phyloP scores from a whole-genome alignment of 2,797 vertebrate genomes.

The Urosaurus nigricauda region DNA sequence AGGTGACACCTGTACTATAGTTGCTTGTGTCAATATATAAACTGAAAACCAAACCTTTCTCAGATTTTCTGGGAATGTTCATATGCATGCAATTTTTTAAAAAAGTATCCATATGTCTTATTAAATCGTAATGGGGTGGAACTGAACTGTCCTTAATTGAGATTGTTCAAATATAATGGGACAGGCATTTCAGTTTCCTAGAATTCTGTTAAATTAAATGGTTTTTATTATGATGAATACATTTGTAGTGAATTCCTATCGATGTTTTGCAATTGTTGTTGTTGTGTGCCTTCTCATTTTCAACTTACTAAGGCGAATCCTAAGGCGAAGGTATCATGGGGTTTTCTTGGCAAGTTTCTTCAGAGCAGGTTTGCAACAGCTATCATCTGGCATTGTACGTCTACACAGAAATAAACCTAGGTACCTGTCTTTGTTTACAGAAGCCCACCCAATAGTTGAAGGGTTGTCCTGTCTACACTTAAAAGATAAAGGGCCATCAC shows the following conservation, averaged over 20 bases:
- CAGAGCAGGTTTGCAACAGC: too few relatives aligned
- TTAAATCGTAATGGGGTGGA: constrained; percentile 25
- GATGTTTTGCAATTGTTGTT: too few relatives aligned
- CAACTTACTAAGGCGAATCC: too few relatives aligned
- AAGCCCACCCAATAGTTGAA: too few relatives aligned
- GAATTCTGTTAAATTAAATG: background rate
- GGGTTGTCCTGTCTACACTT: background rate
- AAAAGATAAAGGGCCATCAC: background rate
- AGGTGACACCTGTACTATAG: background rate
- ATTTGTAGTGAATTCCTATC: too few relatives aligned
- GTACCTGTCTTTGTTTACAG: too few relatives aligned
- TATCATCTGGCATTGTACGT: too few relatives aligned
- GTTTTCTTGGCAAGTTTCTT: too few relatives aligned
- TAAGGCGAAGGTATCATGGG: too few relatives aligned
- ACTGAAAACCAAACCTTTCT: constrained; percentile 26
- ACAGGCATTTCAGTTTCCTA: background rate
- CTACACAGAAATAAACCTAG: too few relatives aligned
- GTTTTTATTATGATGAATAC: background rate
- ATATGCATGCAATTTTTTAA: constrained; percentile 66
- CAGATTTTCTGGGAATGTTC: constrained; percentile 64
- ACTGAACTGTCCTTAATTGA: constrained; percentile 17
- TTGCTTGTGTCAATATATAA: constrained; percentile 64
- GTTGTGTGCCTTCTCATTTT: too few relatives aligned
- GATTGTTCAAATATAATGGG: constrained; percentile 36
- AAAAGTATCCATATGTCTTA: constrained; percentile 64